Conservation (phyloP, 2,113 vertebrate species). For the Apodemus speciosus region DNA sequence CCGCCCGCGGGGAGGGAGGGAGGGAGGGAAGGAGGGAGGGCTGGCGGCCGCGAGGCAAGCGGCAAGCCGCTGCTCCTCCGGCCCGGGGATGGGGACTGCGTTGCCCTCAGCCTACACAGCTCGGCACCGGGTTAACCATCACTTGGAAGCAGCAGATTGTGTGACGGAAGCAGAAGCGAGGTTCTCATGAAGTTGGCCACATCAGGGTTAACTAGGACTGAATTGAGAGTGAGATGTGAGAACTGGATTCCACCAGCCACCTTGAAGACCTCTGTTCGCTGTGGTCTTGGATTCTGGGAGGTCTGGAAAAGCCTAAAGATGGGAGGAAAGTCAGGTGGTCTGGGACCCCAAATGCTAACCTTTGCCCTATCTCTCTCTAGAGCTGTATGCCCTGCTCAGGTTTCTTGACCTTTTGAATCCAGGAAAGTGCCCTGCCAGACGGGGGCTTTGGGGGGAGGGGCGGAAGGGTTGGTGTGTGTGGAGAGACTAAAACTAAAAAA, state of each 20-base stretch:
- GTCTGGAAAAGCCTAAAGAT: not conserved
- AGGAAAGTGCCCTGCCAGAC: not conserved
- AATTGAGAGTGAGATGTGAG: not conserved
- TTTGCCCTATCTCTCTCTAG: not conserved
- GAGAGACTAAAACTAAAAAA: not conserved
- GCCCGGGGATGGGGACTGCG: not conserved
- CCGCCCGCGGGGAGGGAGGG: not conserved
- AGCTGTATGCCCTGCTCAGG: not conserved
- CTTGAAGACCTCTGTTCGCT: not conserved
- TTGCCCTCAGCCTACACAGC: not conserved
- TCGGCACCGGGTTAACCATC: not conserved
- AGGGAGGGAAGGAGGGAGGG: not conserved
- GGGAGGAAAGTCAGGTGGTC: not conserved
- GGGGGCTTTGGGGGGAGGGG: not conserved
- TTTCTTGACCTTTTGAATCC: not conserved
- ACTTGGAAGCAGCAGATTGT: not conserved
- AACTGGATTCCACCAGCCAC: not conserved
- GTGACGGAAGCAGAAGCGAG: slow-evolving; percentile 12
- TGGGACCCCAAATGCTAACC: not conserved
- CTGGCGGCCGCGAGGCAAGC: slow-evolving; percentile 35
- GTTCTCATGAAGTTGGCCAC: not conserved
- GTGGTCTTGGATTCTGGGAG: not conserved
- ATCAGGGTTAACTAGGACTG: slow-evolving; percentile 62
- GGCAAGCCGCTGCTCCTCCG: not conserved
- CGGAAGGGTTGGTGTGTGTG: fast-evolving